These are phyloP conservation scores for Calliphora vicina DNA, from an alignment of 1,140 invertebrate genomes.

Conservation along the genomic window DNA sequence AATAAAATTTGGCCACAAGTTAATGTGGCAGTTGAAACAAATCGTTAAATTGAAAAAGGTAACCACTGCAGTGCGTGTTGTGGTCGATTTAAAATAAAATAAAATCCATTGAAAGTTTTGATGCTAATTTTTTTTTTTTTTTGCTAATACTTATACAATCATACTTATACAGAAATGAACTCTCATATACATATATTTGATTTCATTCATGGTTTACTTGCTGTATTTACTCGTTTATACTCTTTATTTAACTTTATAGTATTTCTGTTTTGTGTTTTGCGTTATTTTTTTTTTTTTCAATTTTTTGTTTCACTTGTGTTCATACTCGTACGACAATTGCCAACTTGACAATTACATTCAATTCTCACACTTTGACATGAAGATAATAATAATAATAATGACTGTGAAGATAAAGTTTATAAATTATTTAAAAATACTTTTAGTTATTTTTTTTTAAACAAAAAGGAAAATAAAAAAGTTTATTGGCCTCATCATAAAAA, in stretches of 20 bases:
- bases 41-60: not conserved
- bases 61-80: not conserved
- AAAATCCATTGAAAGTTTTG: not conserved
- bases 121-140: not conserved
- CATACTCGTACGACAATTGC: not conserved
- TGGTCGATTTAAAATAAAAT: not conserved
- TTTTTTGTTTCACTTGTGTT: not conserved
- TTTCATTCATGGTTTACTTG: not conserved
- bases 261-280: not conserved
- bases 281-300: not conserved
- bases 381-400: slow-evolving; percentile 3
- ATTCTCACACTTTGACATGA: slow-evolving; percentile 14
- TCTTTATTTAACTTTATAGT: not conserved
- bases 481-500: not conserved
- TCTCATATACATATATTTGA: not conserved
- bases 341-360: slow-evolving; percentile 14
- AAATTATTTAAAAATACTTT: slow-evolving; percentile 2
- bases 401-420: not conserved
- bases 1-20: not conserved
- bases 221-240: not conserved
- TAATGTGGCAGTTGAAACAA: not conserved
- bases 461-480: not conserved
- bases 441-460: too few species aligned
- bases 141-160: too few species aligned
- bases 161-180: not conserved